phyloP scores from a whole-genome alignment of 2,797 vertebrate genomes.

The Ctenopoma multispine region DNA sequence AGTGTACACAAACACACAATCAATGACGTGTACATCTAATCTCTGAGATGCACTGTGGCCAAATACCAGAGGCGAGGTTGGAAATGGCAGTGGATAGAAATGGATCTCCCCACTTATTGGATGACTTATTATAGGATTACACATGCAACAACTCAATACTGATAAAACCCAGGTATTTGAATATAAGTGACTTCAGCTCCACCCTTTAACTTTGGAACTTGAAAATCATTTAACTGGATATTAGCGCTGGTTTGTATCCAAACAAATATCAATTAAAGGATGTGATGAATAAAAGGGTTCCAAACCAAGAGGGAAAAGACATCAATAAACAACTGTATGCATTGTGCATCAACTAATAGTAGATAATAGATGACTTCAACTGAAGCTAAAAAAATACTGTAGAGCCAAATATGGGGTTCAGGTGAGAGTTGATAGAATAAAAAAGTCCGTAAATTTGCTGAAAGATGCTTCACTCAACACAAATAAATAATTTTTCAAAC shows the following conservation, averaged over 20 bases:
- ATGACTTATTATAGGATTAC: slow-evolving; percentile 21
- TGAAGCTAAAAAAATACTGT: not conserved
- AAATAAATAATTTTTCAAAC: too few relatives aligned
- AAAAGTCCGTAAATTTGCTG: not conserved
- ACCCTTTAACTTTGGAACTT: slow-evolving; percentile 8
- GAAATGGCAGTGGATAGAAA: slow-evolving; percentile 37
- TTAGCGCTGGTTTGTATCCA: not conserved
- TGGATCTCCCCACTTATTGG: slow-evolving; percentile 24
- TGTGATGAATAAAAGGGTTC: slow-evolving; percentile 28
- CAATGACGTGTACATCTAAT: slow-evolving; percentile 18
- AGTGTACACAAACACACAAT: slow-evolving; percentile 26
- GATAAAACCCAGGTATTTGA: slow-evolving; percentile 34
- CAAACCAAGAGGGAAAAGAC: slow-evolving; percentile 26
- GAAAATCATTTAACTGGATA: slow-evolving; percentile 25
- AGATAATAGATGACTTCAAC: slow-evolving; percentile 3
- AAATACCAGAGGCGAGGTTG: slow-evolving; percentile 30
- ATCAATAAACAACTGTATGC: slow-evolving; percentile 16
- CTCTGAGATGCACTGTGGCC: not conserved
- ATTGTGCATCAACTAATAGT: not conserved
- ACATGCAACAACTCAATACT: slow-evolving; percentile 10
- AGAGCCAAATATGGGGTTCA: not conserved
- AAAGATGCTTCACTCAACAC: not conserved
- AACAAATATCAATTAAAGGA: slow-evolving; percentile 29
- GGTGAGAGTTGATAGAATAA: not conserved
- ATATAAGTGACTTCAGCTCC: slow-evolving; percentile 21